Percentiles rank a stretch among this genome's conserved stretches.
These are phyloP conservation scores for Charina bottae DNA, from an alignment of 2,113 vertebrate species.

Conservation along the genomic window DNA sequence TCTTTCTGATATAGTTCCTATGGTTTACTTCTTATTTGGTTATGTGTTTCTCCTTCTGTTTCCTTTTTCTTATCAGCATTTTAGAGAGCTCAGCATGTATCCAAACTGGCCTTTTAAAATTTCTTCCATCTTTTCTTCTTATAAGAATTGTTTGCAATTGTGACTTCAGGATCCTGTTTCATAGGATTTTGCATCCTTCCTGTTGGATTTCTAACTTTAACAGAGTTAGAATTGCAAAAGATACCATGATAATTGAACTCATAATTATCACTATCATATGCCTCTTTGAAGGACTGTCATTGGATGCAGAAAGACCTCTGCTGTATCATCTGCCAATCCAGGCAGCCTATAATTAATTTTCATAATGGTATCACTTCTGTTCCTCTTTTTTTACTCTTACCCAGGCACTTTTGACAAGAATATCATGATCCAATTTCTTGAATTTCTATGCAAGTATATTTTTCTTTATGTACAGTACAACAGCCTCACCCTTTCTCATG, in stretches of 20 bases:
- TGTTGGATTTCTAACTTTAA: background rate
- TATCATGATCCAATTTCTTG: background rate
- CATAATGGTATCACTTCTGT: background rate
- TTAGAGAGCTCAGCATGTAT: background rate
- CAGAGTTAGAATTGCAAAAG: background rate
- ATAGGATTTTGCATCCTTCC: background rate
- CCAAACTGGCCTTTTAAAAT: background rate
- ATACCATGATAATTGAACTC: background rate
- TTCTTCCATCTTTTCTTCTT: background rate
- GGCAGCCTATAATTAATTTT: background rate
- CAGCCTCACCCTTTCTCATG: background rate
- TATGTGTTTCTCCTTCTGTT: too few relatives aligned
- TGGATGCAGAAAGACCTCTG: background rate
- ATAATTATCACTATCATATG: background rate
- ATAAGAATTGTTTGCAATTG: background rate
- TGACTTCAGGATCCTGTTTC: background rate
- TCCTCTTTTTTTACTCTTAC: background rate
- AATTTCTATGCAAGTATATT: background rate
- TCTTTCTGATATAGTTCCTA: too few relatives aligned
- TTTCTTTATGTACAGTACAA: background rate
- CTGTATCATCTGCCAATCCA: background rate
- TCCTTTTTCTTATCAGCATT: background rate
- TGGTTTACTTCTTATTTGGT: too few relatives aligned
- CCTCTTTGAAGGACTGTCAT: background rate
- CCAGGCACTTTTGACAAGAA: background rate